Percentiles rank a stretch among this genome's conserved stretches.
phyloP scores from a whole-genome alignment of 2,113 vertebrate genomes.

The Gallinago media region DNA sequence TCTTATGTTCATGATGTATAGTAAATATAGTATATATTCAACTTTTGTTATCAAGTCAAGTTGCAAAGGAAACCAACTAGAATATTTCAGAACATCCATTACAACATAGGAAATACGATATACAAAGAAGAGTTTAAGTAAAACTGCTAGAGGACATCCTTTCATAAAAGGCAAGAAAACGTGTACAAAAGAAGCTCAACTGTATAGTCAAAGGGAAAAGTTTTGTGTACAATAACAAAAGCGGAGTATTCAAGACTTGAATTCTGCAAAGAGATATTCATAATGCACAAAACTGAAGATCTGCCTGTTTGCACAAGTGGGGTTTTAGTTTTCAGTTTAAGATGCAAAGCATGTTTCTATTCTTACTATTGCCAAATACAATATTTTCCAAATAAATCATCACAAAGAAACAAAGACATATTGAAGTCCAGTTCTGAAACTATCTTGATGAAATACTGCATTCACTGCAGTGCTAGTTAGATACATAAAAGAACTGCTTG shows the following conservation, averaged over 20 bases:
- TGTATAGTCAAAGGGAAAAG: neutral
- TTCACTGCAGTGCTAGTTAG: neutral
- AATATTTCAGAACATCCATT: neutral
- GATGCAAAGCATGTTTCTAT: neutral
- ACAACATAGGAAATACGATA: neutral
- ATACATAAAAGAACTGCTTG: neutral
- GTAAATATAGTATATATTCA: neutral
- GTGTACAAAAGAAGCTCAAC: neutral
- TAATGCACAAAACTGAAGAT: neutral
- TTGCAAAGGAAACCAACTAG: neutral
- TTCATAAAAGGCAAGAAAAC: neutral
- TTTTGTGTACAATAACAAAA: neutral
- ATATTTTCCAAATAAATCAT: conserved; percentile 4
- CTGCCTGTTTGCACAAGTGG: neutral
- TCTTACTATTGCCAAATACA: neutral
- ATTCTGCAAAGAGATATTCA: neutral
- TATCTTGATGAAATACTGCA: neutral
- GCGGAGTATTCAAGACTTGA: neutral
- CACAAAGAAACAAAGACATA: neutral
- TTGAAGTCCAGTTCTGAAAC: neutral
- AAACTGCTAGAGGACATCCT: neutral
- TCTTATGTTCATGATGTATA: neutral
- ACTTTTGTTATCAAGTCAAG: neutral
- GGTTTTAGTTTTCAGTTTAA: neutral
- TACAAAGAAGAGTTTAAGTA: neutral